Evolutionary conservation across 2,113 vertebrate genomes (phyloP).

Genomic region (Parus major): DNA sequence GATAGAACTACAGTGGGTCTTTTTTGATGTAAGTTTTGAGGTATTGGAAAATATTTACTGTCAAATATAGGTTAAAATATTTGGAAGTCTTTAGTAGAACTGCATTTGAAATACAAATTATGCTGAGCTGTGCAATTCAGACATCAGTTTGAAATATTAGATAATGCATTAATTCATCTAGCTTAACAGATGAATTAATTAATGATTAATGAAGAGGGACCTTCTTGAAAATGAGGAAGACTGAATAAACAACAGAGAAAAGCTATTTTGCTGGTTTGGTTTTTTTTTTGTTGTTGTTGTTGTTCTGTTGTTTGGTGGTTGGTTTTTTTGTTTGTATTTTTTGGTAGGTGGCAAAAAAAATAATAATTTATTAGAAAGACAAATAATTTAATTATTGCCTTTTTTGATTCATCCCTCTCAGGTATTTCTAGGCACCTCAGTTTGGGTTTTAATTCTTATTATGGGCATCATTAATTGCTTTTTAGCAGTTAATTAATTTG

Average conservation of each 20-base stretch:
- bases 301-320: not conserved
- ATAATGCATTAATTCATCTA: not conserved
- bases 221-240: not conserved
- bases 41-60: not conserved
- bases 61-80: not conserved
- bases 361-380: not conserved
- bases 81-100: not conserved
- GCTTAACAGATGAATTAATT: not conserved
- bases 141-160: not conserved
- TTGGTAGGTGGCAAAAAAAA: not conserved
- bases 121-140: not conserved
- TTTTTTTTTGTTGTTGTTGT: not conserved
- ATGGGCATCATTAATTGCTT: not conserved
- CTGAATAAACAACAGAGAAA: not conserved
- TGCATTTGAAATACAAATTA: not conserved
- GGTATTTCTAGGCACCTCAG: not conserved
- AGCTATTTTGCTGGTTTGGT: not conserved
- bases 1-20: not conserved
- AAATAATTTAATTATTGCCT: not conserved
- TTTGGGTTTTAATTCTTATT: not conserved
- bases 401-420: not conserved
- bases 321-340: not conserved
- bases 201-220: no score
- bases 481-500: not conserved
- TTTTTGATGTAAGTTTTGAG: not conserved